These are phyloP conservation scores for Corythornis cristatus DNA, from an alignment of 2,113 vertebrate species.

Conservation along the genomic window DNA sequence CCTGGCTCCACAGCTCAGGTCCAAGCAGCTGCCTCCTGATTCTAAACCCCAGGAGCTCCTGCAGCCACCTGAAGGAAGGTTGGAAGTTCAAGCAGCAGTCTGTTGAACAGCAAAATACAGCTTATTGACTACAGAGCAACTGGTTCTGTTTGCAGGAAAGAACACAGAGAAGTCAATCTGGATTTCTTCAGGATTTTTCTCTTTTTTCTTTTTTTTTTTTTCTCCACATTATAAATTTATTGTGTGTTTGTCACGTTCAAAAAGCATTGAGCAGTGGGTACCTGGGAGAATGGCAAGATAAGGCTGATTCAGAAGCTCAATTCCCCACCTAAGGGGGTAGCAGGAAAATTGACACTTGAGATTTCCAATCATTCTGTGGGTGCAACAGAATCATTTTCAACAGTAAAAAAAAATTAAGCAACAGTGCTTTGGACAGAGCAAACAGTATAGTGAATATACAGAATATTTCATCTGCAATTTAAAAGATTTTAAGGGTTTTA, in stretches of 20 bases:
- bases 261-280: slow-evolving; percentile 78
- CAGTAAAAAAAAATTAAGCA: background rate
- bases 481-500: too few relatives aligned
- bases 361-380: background rate
- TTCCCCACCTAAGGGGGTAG: background rate
- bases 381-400: background rate
- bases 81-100: slow-evolving; percentile 33
- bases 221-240: slow-evolving; percentile 20
- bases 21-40: background rate
- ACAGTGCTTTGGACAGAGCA: slow-evolving; percentile 14
- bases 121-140: slow-evolving; percentile 38
- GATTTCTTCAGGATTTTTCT: background rate
- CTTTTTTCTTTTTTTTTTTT: background rate
- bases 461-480: background rate
- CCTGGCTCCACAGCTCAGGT: background rate
- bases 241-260: slow-evolving; percentile 84
- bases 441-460: background rate
- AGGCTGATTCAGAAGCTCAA: slow-evolving; percentile 40
- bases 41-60: slow-evolving; percentile 19
- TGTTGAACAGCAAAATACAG: slow-evolving; percentile 42
- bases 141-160: slow-evolving; percentile 88
- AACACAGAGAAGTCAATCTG: slow-evolving; percentile 73
- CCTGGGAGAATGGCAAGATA: slow-evolving; percentile 42
- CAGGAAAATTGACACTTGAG: background rate
- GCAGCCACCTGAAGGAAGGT: background rate